Evolutionary conservation across 2,797 vertebrate species (phyloP), one percentile per base, ranked within the genome.

Genomic region (Clarias pachynema): DNA sequence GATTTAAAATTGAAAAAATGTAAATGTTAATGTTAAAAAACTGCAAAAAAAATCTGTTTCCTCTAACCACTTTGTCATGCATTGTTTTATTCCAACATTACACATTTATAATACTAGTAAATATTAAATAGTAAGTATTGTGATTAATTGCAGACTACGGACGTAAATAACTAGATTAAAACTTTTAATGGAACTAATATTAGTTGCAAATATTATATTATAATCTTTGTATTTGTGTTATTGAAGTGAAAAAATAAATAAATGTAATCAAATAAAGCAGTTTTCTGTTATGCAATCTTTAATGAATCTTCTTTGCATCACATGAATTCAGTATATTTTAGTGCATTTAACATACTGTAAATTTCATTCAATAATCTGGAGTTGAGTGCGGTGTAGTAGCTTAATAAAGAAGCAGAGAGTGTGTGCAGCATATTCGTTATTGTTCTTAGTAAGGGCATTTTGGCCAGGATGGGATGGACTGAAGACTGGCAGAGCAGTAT

Each of bases 341-440:
- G 29, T 34, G 16, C 1, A 3, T 34, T 77, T 29, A 16, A 2
- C 34, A 44, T 44, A 44, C 44, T 44, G 44, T 49, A 49, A 10
- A 49, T 49, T 40, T 9, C 22, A 24, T 62, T 62, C 20, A n/a
- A 12, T 44, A 12, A 44, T 44, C 40, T 44, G 40, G 12, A 79
- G 37, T 79, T 63, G 20, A 63, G 57, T 65, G 8, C 7, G 4
- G 24, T 44, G 60, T 49, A 60, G 24, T 79, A 40, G 56, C 10
- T 60, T 44, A 31, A 31, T 79, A 57, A 59, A 60, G 29, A 82
- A 74, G 16, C 56, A 86, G 53, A 59, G 4, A 49, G 8, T 59
- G 49, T 31, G 29, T n/a, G 72, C 81, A 70, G 57, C 53, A 40
- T 86, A 69, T 85, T 79, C 20, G 84, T 37, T 88, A 69, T 70